phyloP scores from a whole-genome alignment of 2,888 invertebrate genomes.

The Cryptophagus acutangulus region DNA sequence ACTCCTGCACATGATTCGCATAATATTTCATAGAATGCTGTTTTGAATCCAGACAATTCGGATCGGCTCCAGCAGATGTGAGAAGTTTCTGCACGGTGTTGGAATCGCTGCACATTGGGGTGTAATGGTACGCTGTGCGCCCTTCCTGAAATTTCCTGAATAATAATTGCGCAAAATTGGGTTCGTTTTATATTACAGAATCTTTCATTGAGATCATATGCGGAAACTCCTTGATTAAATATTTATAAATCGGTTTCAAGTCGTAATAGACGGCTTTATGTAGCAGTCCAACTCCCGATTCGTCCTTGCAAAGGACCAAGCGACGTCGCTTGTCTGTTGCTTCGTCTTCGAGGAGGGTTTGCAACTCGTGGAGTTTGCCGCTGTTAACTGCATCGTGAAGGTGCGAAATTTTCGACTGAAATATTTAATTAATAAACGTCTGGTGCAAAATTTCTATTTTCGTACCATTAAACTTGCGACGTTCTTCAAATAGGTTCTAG shows the following conservation, averaged over 20 bases:
- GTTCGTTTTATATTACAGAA: constrained; percentile 53
- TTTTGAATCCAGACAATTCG: constrained; percentile 55
- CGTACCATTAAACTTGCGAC: constrained; percentile 63
- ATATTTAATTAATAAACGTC: background rate
- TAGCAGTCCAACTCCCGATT: constrained; percentile 65
- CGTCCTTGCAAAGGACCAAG: constrained; percentile 60
- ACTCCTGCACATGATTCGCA: constrained; percentile 51
- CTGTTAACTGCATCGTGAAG: constrained; percentile 72
- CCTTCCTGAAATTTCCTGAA: constrained; percentile 53
- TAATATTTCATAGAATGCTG: constrained; percentile 57
- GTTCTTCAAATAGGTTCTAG: constrained; percentile 60
- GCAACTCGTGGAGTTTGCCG: constrained; percentile 65
- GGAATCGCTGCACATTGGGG: constrained; percentile 57
- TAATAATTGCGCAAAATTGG: background rate
- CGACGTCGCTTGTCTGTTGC: constrained; percentile 51
- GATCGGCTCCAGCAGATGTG: constrained; percentile 59
- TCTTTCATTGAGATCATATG: constrained; percentile 62
- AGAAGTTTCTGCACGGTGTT: constrained; percentile 58
- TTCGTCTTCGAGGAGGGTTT: constrained; percentile 49
- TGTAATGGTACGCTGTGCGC: constrained; percentile 64
- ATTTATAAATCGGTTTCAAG: constrained; percentile 65
- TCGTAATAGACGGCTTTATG: constrained; percentile 78
- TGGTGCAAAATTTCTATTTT: background rate
- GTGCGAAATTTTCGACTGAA: constrained; percentile 65
- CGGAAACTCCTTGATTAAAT: constrained; percentile 65